Conservation (phyloP, 1,140 invertebrate species). For the Ectropis grisescens region DNA sequence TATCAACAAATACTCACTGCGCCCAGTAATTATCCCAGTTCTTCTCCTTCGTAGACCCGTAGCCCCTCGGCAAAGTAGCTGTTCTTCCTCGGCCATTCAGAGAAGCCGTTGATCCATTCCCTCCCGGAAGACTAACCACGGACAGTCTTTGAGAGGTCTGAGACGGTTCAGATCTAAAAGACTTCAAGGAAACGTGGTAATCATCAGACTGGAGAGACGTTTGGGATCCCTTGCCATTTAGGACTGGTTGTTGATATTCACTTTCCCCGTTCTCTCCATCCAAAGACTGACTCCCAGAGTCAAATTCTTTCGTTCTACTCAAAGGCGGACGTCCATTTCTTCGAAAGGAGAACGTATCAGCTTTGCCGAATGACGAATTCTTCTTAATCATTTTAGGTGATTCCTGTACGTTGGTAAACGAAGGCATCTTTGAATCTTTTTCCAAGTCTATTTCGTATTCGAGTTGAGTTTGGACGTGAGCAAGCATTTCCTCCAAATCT, state of each 20-base stretch:
- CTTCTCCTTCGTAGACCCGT: slow-evolving; percentile 47
- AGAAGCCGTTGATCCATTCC: slow-evolving; percentile 26
- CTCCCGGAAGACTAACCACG: slow-evolving; percentile 40
- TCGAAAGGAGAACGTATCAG: slow-evolving; percentile 29
- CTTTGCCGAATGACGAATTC: slow-evolving; percentile 26
- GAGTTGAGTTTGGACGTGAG: slow-evolving; percentile 56
- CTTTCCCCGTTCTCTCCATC: slow-evolving; percentile 15
- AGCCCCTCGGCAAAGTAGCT: slow-evolving; percentile 48
- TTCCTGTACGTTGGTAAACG: slow-evolving; percentile 41
- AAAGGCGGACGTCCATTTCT: slow-evolving; percentile 23
- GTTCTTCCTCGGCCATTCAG: slow-evolving; percentile 42
- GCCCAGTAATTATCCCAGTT: slow-evolving; percentile 66
- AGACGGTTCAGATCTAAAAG: slow-evolving; percentile 52
- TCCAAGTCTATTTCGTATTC: slow-evolving; percentile 61
- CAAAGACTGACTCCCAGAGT: slow-evolving; percentile 25
- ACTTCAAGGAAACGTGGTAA: slow-evolving; percentile 38
- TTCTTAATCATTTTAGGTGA: slow-evolving; percentile 44
- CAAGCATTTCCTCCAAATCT: slow-evolving; percentile 63
- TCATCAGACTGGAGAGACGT: slow-evolving; percentile 44
- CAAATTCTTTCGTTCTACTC: slow-evolving; percentile 19
- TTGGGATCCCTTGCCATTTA: slow-evolving; percentile 31
- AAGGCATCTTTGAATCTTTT: slow-evolving; percentile 44
- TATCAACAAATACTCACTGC: slow-evolving; percentile 36
- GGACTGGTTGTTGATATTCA: slow-evolving; percentile 22
- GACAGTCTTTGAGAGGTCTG: slow-evolving; percentile 42